Percentiles rank a stretch among this genome's conserved stretches.
Evolutionary conservation across 23 tunicate genomes (phyloP).

Genomic region (Ciona savignyi): DNA sequence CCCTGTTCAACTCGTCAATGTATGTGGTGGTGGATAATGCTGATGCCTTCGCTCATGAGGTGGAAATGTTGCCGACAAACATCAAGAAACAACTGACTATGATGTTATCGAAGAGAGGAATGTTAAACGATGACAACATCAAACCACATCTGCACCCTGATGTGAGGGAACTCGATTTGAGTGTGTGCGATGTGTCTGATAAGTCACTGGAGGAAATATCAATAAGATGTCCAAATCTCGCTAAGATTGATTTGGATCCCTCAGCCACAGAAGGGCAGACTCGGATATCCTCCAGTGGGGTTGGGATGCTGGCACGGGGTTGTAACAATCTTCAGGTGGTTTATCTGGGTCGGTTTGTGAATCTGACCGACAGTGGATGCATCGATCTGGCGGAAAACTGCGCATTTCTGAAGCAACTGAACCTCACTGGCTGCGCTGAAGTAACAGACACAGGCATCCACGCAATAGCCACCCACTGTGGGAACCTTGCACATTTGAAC

Average conservation of each 20-base stretch:
- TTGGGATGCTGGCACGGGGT: constrained; percentile 21
- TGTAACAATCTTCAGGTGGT: constrained; percentile 43
- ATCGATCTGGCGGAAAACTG: constrained; percentile 41
- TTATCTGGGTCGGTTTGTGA: constrained; percentile 45
- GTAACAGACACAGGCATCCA: constrained; percentile 41
- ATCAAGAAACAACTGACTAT: constrained; percentile 37
- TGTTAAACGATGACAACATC: constrained; percentile 41
- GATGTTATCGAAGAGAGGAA: constrained; percentile 53
- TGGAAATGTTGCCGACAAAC: constrained; percentile 27
- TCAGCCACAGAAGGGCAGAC: constrained; percentile 47
- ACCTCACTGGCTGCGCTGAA: constrained; percentile 49
- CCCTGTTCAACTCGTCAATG: constrained; percentile 46
- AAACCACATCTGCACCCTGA: constrained; percentile 2
- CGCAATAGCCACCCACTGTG: constrained; percentile 32
- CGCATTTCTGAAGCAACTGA: constrained; percentile 21
- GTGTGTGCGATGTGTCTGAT: constrained; percentile 46
- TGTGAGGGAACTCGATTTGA: constrained; percentile 41
- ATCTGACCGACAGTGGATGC: constrained; percentile 31
- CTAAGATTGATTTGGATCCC: constrained; percentile 66
- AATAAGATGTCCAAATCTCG: constrained; percentile 15
- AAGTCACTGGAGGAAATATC: constrained; percentile 19
- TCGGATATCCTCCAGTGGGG: constrained; percentile 27
- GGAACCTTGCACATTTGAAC: constrained; percentile 27
- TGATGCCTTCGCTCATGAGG: constrained; percentile 1
- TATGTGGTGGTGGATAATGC: constrained; percentile 22